Base-by-base conservation (phyloP, 2,888 invertebrate genomes). In the Argynnis bischoffii region DNA sequence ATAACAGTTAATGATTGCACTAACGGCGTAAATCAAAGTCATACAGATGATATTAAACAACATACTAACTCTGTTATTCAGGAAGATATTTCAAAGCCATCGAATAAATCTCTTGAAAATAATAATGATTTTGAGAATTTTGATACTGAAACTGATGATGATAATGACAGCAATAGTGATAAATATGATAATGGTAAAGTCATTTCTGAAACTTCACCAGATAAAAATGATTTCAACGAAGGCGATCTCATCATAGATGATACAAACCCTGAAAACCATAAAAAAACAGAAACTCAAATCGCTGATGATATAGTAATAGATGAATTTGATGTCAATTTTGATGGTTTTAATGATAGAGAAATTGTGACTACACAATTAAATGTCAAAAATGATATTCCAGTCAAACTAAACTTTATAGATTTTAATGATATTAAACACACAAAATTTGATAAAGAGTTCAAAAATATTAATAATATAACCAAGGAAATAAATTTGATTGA, bases 1-100 rank as follows among this genome's bases (percentile, higher is more conserved):
- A 13, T 69, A 26, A 61, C 59, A 11, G 14, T 69, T 18, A 61
- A 65, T 47, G 68, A 69, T 56, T 69, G 68, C 15, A 3, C n/a
- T 11, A 35, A 56, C 3, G 50, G 50, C 15, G 3, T 47, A 3
- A 48, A 55, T 5, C 31, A n/a, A 15, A 47, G 5, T 50, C 16
- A 15, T 13, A 14, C 16, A 31, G 46, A 35, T 53, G 15, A 31
- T 26, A 41, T 41, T 41, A 46, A 53, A 46, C 8, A 53, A 26
- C 15, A 46, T 2, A 66, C 55, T 41, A 2, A 26, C 1, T n/a
- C 15, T 46, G 1, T n/a, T 14, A 26, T 4, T 6, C 15, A 5
- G n/a, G n/a, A 47, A 4, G 8, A 48, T 47, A n/a, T n/a, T 11
- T n/a, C 46, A 57, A 8, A 15, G 2, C 48, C n/a, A n/a, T 8